A percentile compares a stretch with the other conserved stretches of the same genome.
phyloP scores from a whole-genome alignment of 2,888 invertebrate genomes.

The Mythimna ferrago region DNA sequence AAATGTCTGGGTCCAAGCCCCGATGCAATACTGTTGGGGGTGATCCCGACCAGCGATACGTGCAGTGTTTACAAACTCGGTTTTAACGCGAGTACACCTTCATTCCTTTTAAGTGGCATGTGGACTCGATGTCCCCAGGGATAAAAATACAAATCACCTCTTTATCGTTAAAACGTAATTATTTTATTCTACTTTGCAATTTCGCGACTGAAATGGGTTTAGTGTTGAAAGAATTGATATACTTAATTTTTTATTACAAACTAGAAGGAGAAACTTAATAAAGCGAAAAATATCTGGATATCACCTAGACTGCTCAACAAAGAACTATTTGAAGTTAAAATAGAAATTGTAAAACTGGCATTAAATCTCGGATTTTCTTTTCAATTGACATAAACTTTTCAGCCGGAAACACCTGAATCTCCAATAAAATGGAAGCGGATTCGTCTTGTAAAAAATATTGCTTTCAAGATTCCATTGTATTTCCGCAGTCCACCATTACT shows the following conservation, averaged over 20 bases:
- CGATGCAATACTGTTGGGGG: slow-evolving; percentile 71
- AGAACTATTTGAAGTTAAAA: slow-evolving; percentile 4
- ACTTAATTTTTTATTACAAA: background rate
- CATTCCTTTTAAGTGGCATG: slow-evolving; percentile 66
- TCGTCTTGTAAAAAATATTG: slow-evolving; percentile 61
- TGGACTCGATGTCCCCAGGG: slow-evolving; percentile 52
- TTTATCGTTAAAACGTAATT: slow-evolving; percentile 47
- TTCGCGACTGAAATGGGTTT: background rate
- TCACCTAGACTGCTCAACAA: background rate
- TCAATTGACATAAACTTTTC: slow-evolving; percentile 29
- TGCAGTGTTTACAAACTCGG: slow-evolving; percentile 77
- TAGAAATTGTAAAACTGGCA: slow-evolving; percentile 2
- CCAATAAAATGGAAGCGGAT: slow-evolving; percentile 56
- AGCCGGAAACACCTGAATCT: slow-evolving; percentile 46
- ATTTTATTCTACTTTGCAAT: slow-evolving; percentile 19
- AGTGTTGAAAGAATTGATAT: background rate
- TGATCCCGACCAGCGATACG: slow-evolving; percentile 74
- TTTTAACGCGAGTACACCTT: slow-evolving; percentile 65
- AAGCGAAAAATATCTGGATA: background rate
- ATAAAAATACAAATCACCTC: slow-evolving; percentile 58
- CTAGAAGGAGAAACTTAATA: slow-evolving; percentile 4
- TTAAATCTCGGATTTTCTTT: slow-evolving; percentile 22
- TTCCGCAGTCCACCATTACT: slow-evolving; percentile 66
- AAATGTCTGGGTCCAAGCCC: slow-evolving; percentile 69
- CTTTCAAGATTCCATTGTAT: slow-evolving; percentile 48